Base-by-base conservation (phyloP, 2,113 vertebrate species). In the Tursiops truncatus region DNA sequence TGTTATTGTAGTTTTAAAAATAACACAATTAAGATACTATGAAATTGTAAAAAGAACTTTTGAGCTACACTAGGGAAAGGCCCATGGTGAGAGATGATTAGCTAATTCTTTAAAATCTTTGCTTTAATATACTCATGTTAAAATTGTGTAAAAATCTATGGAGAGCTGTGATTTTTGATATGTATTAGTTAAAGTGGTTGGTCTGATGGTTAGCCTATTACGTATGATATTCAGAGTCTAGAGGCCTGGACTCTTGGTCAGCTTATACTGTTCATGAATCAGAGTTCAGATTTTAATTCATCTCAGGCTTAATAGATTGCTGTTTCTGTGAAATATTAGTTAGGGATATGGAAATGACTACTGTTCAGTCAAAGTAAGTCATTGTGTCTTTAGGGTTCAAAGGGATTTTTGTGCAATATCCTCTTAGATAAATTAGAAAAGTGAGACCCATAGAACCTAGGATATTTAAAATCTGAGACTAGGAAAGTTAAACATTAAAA, bases 81-180 rank as follows among this genome's bases (percentile, higher is more conserved):
- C 36, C 25, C 70, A 47, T 56, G 89, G 47, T 95, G 36, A 96
- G 60, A 90, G 13, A 74, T 76, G 67, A 86, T 83, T 82, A 80
- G 38, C 9, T 71, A 70, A 92, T 92, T 91, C 31, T 93, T 95
- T 26, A 84, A 33, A 87, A 50, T 84, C 60, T 97, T 94, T 67
- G 12, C 58, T 93, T 87, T 8, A 47, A 28, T 85, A 44, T 11
- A 63, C 41, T 80, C 65, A 50, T 81, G 58, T 86, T 92, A 80
- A 15, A 11, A 77, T 85, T 10, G 8, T 85, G 96, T 44, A 44
- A 97, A 85, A 97, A 98, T 98, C 93, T 96, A 62, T 63, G 80
- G 85, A 79, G 89, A 97, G 79, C 96, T 96, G 97, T 98, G 98
- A 98, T 97, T 98, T 98, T 98, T 98, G 92, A 94, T 95, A 63